Evolutionary conservation across 2,888 invertebrate species (phyloP), one percentile per base, ranked within the genome.

Genomic region (Leucania comma): DNA sequence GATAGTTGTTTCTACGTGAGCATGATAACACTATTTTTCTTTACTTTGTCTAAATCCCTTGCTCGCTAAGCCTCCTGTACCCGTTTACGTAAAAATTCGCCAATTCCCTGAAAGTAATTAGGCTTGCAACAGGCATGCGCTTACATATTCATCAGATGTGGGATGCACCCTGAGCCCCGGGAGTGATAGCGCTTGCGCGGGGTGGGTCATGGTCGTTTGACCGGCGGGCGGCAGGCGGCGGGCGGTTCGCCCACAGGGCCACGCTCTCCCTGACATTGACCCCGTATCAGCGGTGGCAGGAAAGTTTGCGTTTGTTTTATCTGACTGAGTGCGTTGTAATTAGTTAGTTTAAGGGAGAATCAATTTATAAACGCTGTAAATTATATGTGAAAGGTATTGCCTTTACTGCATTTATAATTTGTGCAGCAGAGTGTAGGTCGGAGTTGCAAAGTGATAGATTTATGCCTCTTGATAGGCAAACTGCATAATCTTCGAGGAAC

Each of bases 241-340:
- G 46, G 20, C 72, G 66, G 42, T 10, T 51, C 75, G 73, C 60
- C 62, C 53, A 66, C 42, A 22, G 76, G 50, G 50, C 80, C 59
- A 64, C 53, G 78, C 46, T 63, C 51, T 63, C 64, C 58, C 74
- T 80, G 83, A 80, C 81, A 86, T 76, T 86, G 86, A 86, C 86
- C 86, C 76, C 70, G 32, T 78, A 70, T 73, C 42, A 35, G 58
- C 29, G 56, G 56, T 64, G 59, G 54, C 35, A 62, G n/a, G 35
- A 61, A 59, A 62, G 58, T 32, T 54, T 65, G 67, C 17, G 38
- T 22, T 75, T 22, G 20, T 22, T 24, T 46, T 59, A 42, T 60
- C 66, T 56, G 48, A 57, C 59, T 62, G 54, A 65, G 12, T 54
- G 29, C 12, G 29, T 38, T 69, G 58, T 32, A 24, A 32, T n/a